Evolutionary conservation across 2,888 invertebrate species (phyloP).

Genomic region (Parnassius glacialis): DNA sequence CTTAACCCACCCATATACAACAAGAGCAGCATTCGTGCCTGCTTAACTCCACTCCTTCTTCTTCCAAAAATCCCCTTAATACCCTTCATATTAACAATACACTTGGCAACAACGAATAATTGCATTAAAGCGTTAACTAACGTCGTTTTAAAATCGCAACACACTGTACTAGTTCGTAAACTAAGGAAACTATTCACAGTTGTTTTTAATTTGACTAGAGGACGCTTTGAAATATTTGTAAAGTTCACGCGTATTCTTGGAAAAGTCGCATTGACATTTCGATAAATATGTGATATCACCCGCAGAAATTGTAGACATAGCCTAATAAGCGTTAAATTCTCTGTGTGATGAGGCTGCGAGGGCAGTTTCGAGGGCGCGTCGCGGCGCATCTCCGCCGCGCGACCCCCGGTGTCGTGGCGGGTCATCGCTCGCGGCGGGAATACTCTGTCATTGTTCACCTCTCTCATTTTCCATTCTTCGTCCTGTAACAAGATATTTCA

Average conservation of each 20-base stretch:
- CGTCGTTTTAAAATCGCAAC: constrained; percentile 65
- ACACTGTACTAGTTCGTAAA: constrained; percentile 73
- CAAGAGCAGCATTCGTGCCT: constrained; percentile 52
- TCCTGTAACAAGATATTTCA: constrained; percentile 63
- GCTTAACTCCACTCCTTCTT: constrained; percentile 34
- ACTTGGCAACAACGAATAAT: constrained; percentile 76
- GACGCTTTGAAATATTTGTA: constrained; percentile 72
- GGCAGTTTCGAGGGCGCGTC: constrained; percentile 49
- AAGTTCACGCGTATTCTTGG: constrained; percentile 63
- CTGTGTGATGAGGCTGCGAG: constrained; percentile 56
- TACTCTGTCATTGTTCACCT: constrained; percentile 74
- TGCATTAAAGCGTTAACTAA: constrained; percentile 75
- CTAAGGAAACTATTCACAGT: constrained; percentile 51
- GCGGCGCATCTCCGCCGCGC: constrained; percentile 52
- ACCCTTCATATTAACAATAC: constrained; percentile 53
- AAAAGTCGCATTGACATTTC: constrained; percentile 48
- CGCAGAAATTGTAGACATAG: constrained; percentile 70
- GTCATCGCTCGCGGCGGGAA: constrained; percentile 75
- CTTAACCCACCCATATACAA: constrained; percentile 60
- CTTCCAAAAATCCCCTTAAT: constrained; percentile 35
- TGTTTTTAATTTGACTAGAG: constrained; percentile 77
- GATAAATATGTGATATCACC: constrained; percentile 58
- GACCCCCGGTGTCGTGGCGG: constrained; percentile 62
- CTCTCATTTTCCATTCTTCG: constrained; percentile 75
- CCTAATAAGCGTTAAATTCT: constrained; percentile 74